Evolutionary conservation across 2,113 vertebrate genomes (phyloP), one percentile per base, ranked within the genome.

Genomic region (Phaetusa simplex): DNA sequence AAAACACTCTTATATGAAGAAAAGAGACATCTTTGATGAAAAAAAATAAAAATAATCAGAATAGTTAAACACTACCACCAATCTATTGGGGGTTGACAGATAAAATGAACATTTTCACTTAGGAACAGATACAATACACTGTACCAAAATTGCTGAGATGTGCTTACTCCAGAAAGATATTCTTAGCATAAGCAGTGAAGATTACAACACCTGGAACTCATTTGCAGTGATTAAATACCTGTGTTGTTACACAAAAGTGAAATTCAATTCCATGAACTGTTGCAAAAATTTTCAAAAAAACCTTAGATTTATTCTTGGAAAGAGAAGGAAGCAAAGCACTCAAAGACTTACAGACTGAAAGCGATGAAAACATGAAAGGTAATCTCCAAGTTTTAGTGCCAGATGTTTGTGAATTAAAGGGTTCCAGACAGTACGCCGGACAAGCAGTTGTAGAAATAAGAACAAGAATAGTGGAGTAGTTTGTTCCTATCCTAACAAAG

Each of bases 301-400:
- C 14, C n/a, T 93, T 76, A 82, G 77, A 89, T 97, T 93, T 95
- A 82, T 82, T 96, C 94, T 90, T 83, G 5, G 43, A 96, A 96
- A 97, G 92, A 88, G 64, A 95, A 93, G 83, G 89, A 92, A 90
- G 72, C 56, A 80, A 38, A 81, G n/a, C 2, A 1, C 76, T 96
- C 96, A 94, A 79, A 96, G 90, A 82, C 70, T 95, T 91, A 64
- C 74, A 95, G 85, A 76, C 66, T 93, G 89, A 81, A 90, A 95
- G 86, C 4, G 73, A 95, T 95, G 95, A 97, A 94, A 97, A 94
- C 56, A 32, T 52, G 92, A 95, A 96, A 97, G 94, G 86, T 97
- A 97, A 96, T 96, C 86, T 94, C 82, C 40, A 96, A 78, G 82
- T 96, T 97, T 97, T 95, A 95, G 86, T 97, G 96, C 96, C 97